These are phyloP conservation scores for Mastacembelus armatus DNA, from an alignment of 2,797 vertebrate species.

Conservation along the genomic window DNA sequence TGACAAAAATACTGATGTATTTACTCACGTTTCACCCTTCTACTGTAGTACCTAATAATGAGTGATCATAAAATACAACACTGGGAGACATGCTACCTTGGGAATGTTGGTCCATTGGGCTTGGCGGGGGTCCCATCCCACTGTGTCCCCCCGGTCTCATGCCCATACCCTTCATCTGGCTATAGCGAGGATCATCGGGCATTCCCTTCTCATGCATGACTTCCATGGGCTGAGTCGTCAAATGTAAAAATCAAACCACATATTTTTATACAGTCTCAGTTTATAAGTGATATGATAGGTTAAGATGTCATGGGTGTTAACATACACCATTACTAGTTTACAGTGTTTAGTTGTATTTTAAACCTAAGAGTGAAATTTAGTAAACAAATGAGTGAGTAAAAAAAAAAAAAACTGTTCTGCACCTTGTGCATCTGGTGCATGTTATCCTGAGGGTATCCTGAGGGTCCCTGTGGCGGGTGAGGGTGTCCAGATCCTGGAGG, in stretches of 20 bases:
- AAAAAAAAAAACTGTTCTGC: not conserved
- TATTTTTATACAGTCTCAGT: not conserved
- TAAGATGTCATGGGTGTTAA: no score
- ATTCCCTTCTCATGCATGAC: slow-evolving; percentile 93
- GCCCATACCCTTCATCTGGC: slow-evolving; percentile 93
- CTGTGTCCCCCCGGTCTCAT: slow-evolving; percentile 89
- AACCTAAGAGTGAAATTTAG: not conserved
- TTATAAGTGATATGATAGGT: no score
- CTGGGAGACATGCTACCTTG: slow-evolving; percentile 85
- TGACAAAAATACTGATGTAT: no score
- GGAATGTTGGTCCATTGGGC: slow-evolving; percentile 97
- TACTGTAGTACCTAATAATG: no score
- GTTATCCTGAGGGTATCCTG: slow-evolving; percentile 93
- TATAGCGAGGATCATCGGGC: slow-evolving; percentile 90
- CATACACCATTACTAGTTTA: no score
- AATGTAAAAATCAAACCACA: not conserved
- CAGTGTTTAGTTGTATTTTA: not conserved
- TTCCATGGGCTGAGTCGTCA: slow-evolving; percentile 89
- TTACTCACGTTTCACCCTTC: no score
- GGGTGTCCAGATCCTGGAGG: slow-evolving; percentile 90
- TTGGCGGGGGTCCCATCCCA: slow-evolving; percentile 95
- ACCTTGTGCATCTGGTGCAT: slow-evolving; percentile 98
- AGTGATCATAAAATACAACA: not conserved
- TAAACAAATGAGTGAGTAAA: not conserved
- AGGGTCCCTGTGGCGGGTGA: slow-evolving; percentile 90